phyloP scores from a whole-genome alignment of 2,888 invertebrate species.

The Zaprionus obscuricornis region DNA sequence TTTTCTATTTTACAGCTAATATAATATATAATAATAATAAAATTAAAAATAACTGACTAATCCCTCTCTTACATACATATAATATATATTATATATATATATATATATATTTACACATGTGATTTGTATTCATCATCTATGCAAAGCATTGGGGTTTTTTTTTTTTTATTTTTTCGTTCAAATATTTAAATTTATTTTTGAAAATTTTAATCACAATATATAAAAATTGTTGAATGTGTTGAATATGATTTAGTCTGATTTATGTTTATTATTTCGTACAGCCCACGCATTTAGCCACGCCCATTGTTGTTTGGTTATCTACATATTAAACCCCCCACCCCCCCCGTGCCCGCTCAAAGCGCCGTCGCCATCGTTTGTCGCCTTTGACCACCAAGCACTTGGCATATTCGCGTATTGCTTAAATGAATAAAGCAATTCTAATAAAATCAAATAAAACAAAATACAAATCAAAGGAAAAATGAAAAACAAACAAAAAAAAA shows the following conservation, averaged over 20 bases:
- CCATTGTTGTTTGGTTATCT: slow-evolving; percentile 31
- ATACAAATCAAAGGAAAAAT: slow-evolving; percentile 51
- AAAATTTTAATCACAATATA: slow-evolving; percentile 57
- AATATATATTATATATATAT: slow-evolving; percentile 36
- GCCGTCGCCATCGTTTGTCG: no score
- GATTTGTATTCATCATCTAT: neutral
- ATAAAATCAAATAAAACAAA: slow-evolving; percentile 64
- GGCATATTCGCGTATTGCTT: neutral
- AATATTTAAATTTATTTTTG: slow-evolving; percentile 6
- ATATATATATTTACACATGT: neutral
- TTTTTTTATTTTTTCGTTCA: no score
- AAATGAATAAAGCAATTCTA: slow-evolving; percentile 49
- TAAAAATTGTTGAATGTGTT: slow-evolving; percentile 66
- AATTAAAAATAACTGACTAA: no score
- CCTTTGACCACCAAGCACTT: no score
- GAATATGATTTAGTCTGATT: slow-evolving; percentile 66
- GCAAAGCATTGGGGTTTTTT: no score
- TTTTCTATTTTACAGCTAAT: no score
- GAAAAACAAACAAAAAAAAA: neutral
- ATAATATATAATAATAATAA: no score
- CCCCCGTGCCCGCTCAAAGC: no score
- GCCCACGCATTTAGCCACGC: slow-evolving; percentile 41
- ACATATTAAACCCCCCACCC: slow-evolving; percentile 23
- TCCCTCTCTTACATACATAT: no score
- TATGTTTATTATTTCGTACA: slow-evolving; percentile 60